Base-by-base conservation (phyloP, 2,797 vertebrate genomes). In the Xenops minutus region DNA sequence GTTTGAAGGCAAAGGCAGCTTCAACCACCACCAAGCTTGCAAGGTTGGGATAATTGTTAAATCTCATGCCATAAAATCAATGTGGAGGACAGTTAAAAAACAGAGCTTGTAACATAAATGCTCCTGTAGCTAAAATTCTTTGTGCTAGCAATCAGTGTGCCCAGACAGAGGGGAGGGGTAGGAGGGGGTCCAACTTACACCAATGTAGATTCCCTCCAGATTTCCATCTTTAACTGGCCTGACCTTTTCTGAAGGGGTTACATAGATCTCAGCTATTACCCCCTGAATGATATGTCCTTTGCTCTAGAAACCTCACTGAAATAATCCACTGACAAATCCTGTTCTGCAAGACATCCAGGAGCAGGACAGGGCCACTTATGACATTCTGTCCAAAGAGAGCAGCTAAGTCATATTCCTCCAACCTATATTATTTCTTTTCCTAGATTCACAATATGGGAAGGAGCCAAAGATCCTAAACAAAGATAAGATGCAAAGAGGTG, bases 221-320 rank as follows among this genome's bases (percentile, higher is more conserved):
- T 91, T 92, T 79, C 29, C 0, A 1, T 88, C 88, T 92, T 89
- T 91, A 93, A 69, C 66, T 76, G 52, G 56, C 21, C 77, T 96
- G 93, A 87, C 89, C 88, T 94, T 76, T 95, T 58, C 71, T 95
- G 90, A 92, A 84, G 77, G 80, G 91, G 89, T 95, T 92, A 90
- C 46, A 89, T 93, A 84, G 92, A 94, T 89, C 94, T 88, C 93
- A 74, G 89, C 89, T 84, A 92, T 96, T 97, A 95, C 74, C 44
- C 90, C 58, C 51, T 76, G 88, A 79, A 79, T 63, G 68, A 62
- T 75, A 26, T 94, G 95, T 92, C 54, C 62, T 84, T 83, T 93
- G 34, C 52, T 89, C 87, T 76, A 59, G 67, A 96, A 96, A 86
- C 58, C 73, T 85, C 82, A 54, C 79, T 61, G 85, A 74, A 95